Percentiles rank a stretch among this genome's conserved stretches.
Evolutionary conservation across 1,140 invertebrate species (phyloP).

Genomic region (Hestina assimilis): DNA sequence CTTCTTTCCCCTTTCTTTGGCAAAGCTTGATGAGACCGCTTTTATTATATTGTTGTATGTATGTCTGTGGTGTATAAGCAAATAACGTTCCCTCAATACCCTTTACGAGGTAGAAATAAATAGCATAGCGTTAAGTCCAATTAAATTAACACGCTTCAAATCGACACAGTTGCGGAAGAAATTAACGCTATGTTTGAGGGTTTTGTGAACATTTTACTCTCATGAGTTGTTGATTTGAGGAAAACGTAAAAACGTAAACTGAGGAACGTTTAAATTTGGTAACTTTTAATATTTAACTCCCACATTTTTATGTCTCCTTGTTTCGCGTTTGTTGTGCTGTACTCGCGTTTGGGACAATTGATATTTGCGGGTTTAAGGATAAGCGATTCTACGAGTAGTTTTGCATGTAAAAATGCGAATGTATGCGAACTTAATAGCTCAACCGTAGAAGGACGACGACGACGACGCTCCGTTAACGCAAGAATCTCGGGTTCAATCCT

Average conservation of each 20-base stretch:
- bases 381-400: constrained; percentile 4
- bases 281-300: constrained; percentile 30
- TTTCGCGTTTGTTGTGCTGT: constrained; percentile 21
- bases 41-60: no score
- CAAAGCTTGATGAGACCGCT: no score
- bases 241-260: constrained; percentile 16
- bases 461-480: no score
- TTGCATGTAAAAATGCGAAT: no score
- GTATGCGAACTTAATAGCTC: no score
- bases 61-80: no score
- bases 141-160: constrained; percentile 14
- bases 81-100: no score
- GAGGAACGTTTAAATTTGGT: constrained; percentile 19
- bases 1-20: no score
- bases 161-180: background rate
- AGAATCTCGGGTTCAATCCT: no score
- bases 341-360: constrained; percentile 2
- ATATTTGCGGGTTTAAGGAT: no score
- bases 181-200: constrained; percentile 11
- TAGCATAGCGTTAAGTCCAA: constrained; percentile 10
- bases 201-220: constrained; percentile 8
- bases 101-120: background rate
- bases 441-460: no score
- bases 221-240: constrained; percentile 6
- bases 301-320: constrained; percentile 7